Percentiles rank a stretch among this genome's conserved stretches.
Evolutionary conservation across 2,113 vertebrate species (phyloP).

Genomic region (Paracanthobrama guichenoti): DNA sequence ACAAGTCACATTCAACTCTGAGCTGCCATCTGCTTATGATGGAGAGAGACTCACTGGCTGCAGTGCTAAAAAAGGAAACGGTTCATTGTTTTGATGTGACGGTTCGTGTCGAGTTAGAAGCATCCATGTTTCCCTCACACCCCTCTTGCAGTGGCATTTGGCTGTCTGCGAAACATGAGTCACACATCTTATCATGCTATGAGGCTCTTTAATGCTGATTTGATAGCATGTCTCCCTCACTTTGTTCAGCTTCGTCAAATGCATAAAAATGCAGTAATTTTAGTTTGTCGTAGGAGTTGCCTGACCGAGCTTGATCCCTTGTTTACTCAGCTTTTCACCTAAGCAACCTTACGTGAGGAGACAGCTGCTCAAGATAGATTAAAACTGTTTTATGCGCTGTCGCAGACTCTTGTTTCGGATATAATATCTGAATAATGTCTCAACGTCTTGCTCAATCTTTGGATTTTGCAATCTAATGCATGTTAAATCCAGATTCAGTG

Average conservation of each 20-base stretch:
- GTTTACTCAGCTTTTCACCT: conserved; percentile 10
- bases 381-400: not conserved
- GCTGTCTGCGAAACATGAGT: conserved; percentile 11
- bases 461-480: not conserved
- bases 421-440: not conserved
- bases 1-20: conserved; percentile 4
- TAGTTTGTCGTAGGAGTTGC: conserved; percentile 16
- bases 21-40: conserved; percentile 18
- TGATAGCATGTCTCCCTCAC: conserved; percentile 8
- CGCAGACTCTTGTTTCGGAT: not conserved
- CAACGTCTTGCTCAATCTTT: not conserved
- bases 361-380: conserved; percentile 32
- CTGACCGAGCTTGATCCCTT: conserved; percentile 13
- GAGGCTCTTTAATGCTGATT: conserved; percentile 34
- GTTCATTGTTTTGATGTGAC: conserved; percentile 42
- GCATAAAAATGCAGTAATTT: conserved; percentile 21
- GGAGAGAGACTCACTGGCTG: conserved; percentile 35
- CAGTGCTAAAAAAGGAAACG: conserved; percentile 22
- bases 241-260: conserved; percentile 29
- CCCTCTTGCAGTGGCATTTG: conserved; percentile 13
- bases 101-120: conserved; percentile 40
- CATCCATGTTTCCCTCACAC: conserved; percentile 24
- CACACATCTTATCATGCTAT: conserved; percentile 9
- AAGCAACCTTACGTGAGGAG: not conserved
- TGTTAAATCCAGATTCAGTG: not conserved